These are phyloP conservation scores for Andrena camellia DNA, from an alignment of 2,888 invertebrate genomes.

Conservation along the genomic window DNA sequence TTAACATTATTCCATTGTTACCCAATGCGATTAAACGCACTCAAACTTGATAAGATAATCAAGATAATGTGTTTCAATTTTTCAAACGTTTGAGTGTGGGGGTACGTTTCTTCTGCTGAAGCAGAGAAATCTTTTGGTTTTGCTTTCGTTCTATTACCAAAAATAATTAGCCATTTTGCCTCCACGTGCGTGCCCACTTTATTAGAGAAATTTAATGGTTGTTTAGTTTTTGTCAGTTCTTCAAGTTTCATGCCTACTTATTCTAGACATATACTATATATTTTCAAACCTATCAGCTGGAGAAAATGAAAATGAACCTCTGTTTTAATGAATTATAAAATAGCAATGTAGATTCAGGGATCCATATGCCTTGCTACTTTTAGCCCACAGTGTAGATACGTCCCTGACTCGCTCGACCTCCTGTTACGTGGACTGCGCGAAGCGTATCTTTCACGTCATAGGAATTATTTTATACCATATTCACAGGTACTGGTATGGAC, in stretches of 20 bases:
- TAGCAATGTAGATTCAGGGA: neutral
- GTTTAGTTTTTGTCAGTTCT: no score
- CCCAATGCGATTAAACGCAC: no score
- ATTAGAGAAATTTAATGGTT: neutral
- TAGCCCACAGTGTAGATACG: constrained; percentile 9
- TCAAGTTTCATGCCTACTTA: no score
- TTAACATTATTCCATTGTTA: no score
- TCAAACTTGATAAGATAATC: neutral
- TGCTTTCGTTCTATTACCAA: neutral
- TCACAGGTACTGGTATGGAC: constrained; percentile 19
- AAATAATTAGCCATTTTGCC: neutral
- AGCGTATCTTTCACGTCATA: constrained; percentile 46
- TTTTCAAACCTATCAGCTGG: no score
- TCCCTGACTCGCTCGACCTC: constrained; percentile 50
- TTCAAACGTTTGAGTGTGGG: no score
- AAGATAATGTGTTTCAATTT: neutral
- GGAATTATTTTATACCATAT: constrained; percentile 52
- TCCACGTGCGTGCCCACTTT: neutral
- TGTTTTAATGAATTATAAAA: no score
- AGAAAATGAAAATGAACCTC: no score
- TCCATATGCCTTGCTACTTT: neutral
- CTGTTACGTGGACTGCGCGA: constrained; percentile 44
- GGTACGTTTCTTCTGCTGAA: neutral
- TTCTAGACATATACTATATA: no score
- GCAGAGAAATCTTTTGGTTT: neutral